Percentiles rank a stretch among this genome's conserved stretches.
Conservation (phyloP, 2,888 invertebrate species). For the Tetragonisca angustula region DNA sequence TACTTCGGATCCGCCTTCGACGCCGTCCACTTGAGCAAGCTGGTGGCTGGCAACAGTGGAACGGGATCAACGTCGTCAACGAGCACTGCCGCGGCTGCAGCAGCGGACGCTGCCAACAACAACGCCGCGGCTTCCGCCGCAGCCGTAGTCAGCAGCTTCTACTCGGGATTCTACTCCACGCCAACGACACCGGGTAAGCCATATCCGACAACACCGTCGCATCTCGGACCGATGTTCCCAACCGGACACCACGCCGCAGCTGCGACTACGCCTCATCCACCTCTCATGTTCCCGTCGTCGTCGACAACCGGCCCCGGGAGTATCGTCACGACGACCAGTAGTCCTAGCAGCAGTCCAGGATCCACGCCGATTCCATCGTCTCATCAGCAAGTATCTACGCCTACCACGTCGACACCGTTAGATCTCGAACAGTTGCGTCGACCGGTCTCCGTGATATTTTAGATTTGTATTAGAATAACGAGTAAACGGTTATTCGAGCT, state of each 20-base stretch:
- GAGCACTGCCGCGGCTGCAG: slow-evolving; percentile 81
- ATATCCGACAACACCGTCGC: slow-evolving; percentile 71
- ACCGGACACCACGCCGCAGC: slow-evolving; percentile 81
- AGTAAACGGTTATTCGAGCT: no score
- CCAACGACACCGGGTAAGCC: slow-evolving; percentile 85
- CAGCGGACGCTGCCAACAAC: slow-evolving; percentile 85
- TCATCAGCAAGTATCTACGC: slow-evolving; percentile 81
- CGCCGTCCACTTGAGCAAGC: slow-evolving; percentile 87
- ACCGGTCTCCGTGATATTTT: slow-evolving; percentile 90
- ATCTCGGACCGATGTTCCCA: slow-evolving; percentile 66
- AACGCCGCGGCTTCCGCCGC: slow-evolving; percentile 83
- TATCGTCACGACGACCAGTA: slow-evolving; percentile 66
- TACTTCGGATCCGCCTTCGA: slow-evolving; percentile 92
- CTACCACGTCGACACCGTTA: slow-evolving; percentile 84
- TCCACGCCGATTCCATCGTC: slow-evolving; percentile 72
- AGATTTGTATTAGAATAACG: slow-evolving; percentile 66
- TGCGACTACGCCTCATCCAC: slow-evolving; percentile 85
- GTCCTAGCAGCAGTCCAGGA: slow-evolving; percentile 75
- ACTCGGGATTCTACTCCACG: slow-evolving; percentile 87
- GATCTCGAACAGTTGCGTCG: slow-evolving; percentile 87
- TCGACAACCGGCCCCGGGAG: slow-evolving; percentile 50
- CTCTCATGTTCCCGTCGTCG: slow-evolving; percentile 77
- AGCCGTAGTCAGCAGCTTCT: slow-evolving; percentile 89
- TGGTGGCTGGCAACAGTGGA: slow-evolving; percentile 82
- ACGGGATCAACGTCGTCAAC: slow-evolving; percentile 81